Base-by-base conservation (phyloP, 2,797 vertebrate species). In the Rhabdomys pumilio region DNA sequence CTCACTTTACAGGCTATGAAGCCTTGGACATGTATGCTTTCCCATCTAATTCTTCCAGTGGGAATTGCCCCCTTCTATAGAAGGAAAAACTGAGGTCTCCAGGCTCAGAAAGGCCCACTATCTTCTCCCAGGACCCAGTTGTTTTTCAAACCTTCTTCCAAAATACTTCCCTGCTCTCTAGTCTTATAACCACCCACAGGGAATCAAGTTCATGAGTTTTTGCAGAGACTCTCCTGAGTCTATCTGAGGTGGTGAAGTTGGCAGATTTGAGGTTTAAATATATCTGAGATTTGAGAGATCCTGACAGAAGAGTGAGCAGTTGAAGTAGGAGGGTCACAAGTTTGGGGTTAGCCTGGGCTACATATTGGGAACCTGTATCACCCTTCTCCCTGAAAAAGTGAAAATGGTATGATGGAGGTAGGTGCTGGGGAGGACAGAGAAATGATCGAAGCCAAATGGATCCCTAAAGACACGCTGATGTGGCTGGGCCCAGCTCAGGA, bases 61-160 rank as follows among this genome's bases (percentile, higher is more conserved):
- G 75, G 57, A 44, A 91, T 34, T 14, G n/a, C 67, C 85, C 76
- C 79, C 55, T 69, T 95, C 55, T 96, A 91, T 75, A 76, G 89
- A 82, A 67, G 50, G 53, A 94, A 41, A 61, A 72, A 75, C 31
- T 0, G 53, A 96, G 89, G 63, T 61, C 63, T 92, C 87, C 13
- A 85, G 77, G 61, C 47, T 91, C 38, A 31, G 76, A 67, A 19
- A 89, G 29, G 34, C 11, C 10, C 9, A 53, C 41, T 55, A 22
- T 80, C 69, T 95, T 95, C 72, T 86, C 41, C 61, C 57, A 88
- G 69, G 73, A 57, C 77, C 57, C 61, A 61, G 67, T 57, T 53
- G 15, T 89, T 82, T 44, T 50, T 79, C 0, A 4, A 59, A 17
- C 69, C 86, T 92, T 92, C 73, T 90, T 65, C 63, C 41, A 89